Percentiles rank a stretch among this genome's conserved stretches.
Conservation (phyloP, 2,113 vertebrate species). For the Aegypius monachus region DNA sequence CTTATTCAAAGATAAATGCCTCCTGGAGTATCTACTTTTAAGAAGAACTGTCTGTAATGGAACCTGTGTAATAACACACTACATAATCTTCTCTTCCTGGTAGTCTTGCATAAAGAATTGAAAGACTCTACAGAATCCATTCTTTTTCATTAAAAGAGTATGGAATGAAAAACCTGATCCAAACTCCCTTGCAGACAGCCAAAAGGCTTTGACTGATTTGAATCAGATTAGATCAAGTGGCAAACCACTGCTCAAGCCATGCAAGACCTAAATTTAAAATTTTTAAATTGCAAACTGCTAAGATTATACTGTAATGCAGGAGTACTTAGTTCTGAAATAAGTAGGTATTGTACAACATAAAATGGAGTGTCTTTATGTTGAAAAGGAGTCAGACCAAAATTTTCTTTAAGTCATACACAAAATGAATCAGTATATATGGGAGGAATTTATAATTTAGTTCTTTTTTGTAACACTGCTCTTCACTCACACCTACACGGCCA, state of each 20-base stretch:
- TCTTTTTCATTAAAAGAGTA: not conserved
- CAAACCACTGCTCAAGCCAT: not conserved
- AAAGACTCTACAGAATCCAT: not conserved
- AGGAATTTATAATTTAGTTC: slow-evolving; percentile 71
- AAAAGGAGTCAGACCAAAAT: not conserved
- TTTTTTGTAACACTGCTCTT: slow-evolving; percentile 67
- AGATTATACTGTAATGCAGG: not conserved
- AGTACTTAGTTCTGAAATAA: not conserved
- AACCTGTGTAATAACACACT: not conserved
- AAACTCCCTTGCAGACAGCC: not conserved
- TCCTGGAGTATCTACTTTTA: not conserved
- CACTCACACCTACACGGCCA: slow-evolving; percentile 65
- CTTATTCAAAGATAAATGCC: not conserved
- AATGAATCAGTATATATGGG: slow-evolving; percentile 70
- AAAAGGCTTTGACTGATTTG: not conserved
- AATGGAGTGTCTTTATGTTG: not conserved
- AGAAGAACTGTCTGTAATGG: not conserved
- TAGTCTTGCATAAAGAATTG: not conserved
- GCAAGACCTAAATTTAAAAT: not conserved
- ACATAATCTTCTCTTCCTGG: not conserved
- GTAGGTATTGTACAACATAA: not conserved
- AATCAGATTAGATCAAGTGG: not conserved
- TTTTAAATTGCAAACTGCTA: not conserved
- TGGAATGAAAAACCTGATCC: not conserved
- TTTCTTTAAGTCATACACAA: slow-evolving; percentile 50